These are phyloP conservation scores for Podarcis muralis DNA, from an alignment of 2,113 vertebrate genomes.

Conservation along the genomic window DNA sequence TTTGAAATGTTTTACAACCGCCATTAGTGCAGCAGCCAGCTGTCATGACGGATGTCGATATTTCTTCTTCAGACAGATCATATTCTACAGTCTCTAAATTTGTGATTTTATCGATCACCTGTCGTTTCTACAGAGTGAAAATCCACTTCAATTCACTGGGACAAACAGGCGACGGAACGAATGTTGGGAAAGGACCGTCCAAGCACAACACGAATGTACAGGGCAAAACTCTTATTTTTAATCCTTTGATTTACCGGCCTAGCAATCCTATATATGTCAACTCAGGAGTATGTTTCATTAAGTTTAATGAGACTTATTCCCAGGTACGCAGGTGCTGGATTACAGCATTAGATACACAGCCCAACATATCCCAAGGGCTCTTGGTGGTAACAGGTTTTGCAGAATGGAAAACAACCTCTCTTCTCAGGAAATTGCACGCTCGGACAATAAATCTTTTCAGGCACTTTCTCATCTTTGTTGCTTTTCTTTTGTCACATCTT, in stretches of 20 bases:
- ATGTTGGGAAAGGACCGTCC: background rate
- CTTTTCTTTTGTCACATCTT: background rate
- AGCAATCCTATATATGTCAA: background rate
- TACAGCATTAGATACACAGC: background rate
- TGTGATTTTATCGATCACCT: slow-evolving; percentile 59
- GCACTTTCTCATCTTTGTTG: background rate
- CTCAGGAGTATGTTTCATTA: background rate
- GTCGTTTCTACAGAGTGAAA: slow-evolving; percentile 52
- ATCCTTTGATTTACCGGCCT: background rate
- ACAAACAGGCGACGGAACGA: slow-evolving; percentile 57
- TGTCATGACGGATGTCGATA: slow-evolving; percentile 43
- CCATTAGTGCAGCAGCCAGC: slow-evolving; percentile 32
- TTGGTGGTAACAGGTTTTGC: background rate
- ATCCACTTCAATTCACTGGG: slow-evolving; percentile 51
- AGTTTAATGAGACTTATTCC: too few species aligned
- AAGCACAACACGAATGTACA: background rate
- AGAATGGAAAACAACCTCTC: background rate
- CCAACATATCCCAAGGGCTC: background rate
- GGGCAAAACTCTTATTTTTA: background rate
- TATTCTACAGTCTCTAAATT: slow-evolving; percentile 22
- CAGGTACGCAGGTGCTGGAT: background rate
- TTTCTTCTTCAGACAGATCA: slow-evolving; percentile 30
- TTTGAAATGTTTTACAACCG: slow-evolving; percentile 23
- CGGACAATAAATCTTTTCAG: background rate
- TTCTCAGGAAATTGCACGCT: background rate